Evolutionary conservation across 2,797 vertebrate species (phyloP).

Genomic region (Acrossocheilus wenchowensis): DNA sequence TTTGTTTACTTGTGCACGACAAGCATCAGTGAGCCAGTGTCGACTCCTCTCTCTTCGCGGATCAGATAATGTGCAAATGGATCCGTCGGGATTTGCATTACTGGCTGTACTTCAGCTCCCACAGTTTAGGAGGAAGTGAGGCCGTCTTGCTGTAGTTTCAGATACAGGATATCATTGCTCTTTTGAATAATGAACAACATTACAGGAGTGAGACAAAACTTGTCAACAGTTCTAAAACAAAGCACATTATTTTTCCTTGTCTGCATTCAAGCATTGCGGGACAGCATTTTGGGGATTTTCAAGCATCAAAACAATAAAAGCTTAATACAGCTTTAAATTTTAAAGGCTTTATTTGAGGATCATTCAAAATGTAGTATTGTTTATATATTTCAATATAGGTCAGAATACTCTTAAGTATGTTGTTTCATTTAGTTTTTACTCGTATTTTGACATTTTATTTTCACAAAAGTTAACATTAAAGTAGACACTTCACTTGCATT

Average conservation of each 20-base stretch:
- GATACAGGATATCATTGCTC: neutral
- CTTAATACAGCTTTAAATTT: neutral
- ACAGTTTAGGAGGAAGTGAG: conserved; percentile 37
- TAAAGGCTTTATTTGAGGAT: neutral
- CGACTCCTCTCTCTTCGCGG: conserved; percentile 24
- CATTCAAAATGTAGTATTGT: neutral
- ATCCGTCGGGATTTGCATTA: conserved; percentile 49
- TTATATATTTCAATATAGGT: too few relatives aligned
- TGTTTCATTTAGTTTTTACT: neutral
- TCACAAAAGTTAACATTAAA: neutral
- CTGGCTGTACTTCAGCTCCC: conserved; percentile 31
- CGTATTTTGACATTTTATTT: neutral
- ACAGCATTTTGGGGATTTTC: neutral
- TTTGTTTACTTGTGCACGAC: conserved; percentile 19
- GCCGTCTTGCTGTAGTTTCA: neutral
- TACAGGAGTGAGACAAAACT: neutral
- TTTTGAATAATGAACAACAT: conserved; percentile 2
- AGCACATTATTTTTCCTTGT: neutral
- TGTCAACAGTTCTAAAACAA: neutral
- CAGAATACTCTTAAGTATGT: neutral
- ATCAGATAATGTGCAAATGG: conserved; percentile 58
- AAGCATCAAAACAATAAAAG: neutral
- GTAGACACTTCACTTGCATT: too few relatives aligned
- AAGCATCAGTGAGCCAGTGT: conserved; percentile 19
- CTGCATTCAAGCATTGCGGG: neutral